These are phyloP conservation scores for Pleuronectes platessa DNA, from an alignment of 2,113 vertebrate genomes.

Conservation along the genomic window DNA sequence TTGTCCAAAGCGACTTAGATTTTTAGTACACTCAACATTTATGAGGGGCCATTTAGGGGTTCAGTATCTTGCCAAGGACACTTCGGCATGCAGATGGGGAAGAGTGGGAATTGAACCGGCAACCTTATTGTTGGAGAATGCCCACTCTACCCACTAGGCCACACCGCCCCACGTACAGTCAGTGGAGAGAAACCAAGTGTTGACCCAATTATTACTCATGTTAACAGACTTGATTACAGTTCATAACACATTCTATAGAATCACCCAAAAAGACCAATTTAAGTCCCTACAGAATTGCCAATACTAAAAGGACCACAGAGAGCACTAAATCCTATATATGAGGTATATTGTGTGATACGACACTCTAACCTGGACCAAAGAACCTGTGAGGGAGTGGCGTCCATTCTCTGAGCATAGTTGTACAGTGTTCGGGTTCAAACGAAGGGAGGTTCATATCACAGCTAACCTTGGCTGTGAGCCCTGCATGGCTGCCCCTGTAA, in stretches of 20 bases:
- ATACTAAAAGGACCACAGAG: neutral
- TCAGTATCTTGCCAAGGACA: too few relatives aligned
- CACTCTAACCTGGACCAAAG: neutral
- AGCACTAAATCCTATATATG: slow-evolving; percentile 12
- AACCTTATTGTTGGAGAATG: too few relatives aligned
- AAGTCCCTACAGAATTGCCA: slow-evolving; percentile 13
- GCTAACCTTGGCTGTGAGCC: slow-evolving; percentile 71
- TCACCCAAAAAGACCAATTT: neutral
- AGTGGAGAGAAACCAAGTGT: neutral
- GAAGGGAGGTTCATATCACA: slow-evolving; percentile 68
- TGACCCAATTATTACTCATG: neutral
- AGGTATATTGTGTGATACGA: slow-evolving; percentile 17
- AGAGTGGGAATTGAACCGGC: too few relatives aligned
- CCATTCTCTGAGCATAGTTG: slow-evolving; percentile 28
- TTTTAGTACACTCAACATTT: too few relatives aligned
- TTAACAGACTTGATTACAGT: neutral
- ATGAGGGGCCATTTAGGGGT: too few relatives aligned
- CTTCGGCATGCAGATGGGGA: too few relatives aligned
- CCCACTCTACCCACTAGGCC: too few relatives aligned
- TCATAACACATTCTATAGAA: neutral
- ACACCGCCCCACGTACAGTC: neutral
- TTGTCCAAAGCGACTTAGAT: too few relatives aligned
- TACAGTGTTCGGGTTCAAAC: slow-evolving; percentile 60
- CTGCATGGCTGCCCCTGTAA: slow-evolving; percentile 71
- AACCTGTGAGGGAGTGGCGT: neutral